Base-by-base conservation (phyloP, 2,797 vertebrate species). In the Siniperca undulata region DNA sequence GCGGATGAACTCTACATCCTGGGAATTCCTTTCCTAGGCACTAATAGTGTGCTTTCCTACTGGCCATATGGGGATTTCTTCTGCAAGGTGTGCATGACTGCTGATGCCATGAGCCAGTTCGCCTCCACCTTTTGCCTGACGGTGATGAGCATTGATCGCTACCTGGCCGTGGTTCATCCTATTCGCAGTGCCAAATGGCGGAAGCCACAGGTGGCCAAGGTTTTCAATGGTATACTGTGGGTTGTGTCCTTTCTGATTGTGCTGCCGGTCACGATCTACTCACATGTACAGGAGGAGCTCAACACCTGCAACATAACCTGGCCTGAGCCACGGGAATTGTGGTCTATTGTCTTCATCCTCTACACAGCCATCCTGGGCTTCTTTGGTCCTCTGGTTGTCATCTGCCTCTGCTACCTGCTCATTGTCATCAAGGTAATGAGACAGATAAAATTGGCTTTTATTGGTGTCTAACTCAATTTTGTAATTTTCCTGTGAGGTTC, bases 91-190 rank as follows among this genome's bases (percentile, higher is more conserved):
- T 96, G 96, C 73, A 97, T 98, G 96, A 97, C 97, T 0, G 93
- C 96, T 17, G 98, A 99, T 0, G 93, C 96, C 68, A 95, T 99
- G 92, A 98, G 98, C 92, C 98, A 99, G 84, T 99, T 99, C 89
- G 97, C 97, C 70, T 98, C 98, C 89, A 97, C 97, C 87, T 99
- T 98, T 88, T 99, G 97, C 88, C 93, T 99, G 91, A 99, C 97
- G 0, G 94, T 98, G 84, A 99, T 99, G 98, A 99, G 97, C 83
- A 97, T 98, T 22, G 98, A 99, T 68, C 97, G 98, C 30, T 99
- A 98, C 91, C 92, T 99, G 82, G 98, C 98, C 0, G 97, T 99
- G 48, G 98, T 98, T 66, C 97, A 98, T 83, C 98, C 98, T 1
- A 95, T 99, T 42, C 96, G 96, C 40, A 97, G 97, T 0, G 91